Percentiles rank a stretch among this genome's conserved stretches.
phyloP scores from a whole-genome alignment of 2,888 invertebrate genomes.

The Baccha elongata region DNA sequence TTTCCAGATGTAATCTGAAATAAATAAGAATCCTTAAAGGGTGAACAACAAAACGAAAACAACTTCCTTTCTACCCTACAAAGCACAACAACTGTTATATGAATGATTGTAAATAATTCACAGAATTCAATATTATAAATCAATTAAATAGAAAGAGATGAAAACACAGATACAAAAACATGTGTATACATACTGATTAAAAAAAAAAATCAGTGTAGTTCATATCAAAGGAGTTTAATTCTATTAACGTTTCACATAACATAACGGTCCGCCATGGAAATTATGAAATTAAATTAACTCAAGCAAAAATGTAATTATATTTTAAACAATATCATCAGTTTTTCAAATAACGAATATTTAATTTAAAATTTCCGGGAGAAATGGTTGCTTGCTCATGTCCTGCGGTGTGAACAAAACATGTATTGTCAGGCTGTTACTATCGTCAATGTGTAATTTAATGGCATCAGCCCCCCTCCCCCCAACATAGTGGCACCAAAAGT shows the following conservation, averaged over 20 bases:
- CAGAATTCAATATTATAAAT: background rate
- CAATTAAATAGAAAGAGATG: background rate
- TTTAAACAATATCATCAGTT: background rate
- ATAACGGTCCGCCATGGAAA: background rate
- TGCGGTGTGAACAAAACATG: background rate
- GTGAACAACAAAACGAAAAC: too few species aligned
- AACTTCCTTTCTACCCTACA: too few species aligned
- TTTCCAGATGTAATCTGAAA: background rate
- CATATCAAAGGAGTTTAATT: background rate
- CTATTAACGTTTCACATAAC: background rate
- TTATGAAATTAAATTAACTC: background rate
- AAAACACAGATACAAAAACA: too few species aligned
- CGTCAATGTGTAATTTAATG: too few species aligned
- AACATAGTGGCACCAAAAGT: too few species aligned
- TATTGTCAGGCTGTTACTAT: background rate
- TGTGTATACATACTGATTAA: too few species aligned
- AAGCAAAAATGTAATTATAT: constrained; percentile 1
- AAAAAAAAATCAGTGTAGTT: background rate
- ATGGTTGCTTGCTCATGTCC: background rate
- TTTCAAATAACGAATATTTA: background rate
- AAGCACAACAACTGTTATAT: background rate
- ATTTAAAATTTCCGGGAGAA: background rate
- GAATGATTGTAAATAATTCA: background rate
- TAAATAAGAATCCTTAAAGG: background rate
- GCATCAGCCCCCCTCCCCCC: too few species aligned